phyloP scores from a whole-genome alignment of 2,888 invertebrate genomes.

The Agrochola lychnidis region DNA sequence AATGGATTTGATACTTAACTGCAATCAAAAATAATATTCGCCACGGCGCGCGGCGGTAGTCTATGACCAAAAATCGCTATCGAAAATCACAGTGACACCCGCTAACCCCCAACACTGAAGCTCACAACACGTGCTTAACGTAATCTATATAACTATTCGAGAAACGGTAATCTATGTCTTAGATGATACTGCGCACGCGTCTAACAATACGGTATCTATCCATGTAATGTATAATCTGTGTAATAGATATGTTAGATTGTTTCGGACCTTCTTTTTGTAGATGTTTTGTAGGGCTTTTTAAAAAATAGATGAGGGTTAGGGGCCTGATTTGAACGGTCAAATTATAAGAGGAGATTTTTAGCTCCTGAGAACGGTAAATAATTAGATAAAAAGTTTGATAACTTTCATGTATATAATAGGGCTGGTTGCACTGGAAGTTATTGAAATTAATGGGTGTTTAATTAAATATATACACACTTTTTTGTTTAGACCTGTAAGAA shows the following conservation, averaged over 20 bases:
- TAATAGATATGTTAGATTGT: conserved; percentile 61
- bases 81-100: conserved; percentile 43
- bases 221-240: conserved; percentile 56
- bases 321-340: background rate
- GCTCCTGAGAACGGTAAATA: background rate
- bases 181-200: conserved; percentile 79
- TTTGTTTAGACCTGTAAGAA: too few relatives aligned
- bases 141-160: conserved; percentile 85
- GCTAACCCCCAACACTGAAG: conserved; percentile 59
- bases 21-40: background rate
- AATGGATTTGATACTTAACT: background rate
- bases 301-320: background rate
- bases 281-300: background rate
- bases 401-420: background rate
- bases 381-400: background rate
- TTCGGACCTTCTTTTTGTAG: conserved; percentile 18
- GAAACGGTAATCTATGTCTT: conserved; percentile 75
- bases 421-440: background rate
- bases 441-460: background rate
- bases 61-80: conserved; percentile 10
- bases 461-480: too few relatives aligned
- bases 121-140: conserved; percentile 81
- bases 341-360: too few relatives aligned
- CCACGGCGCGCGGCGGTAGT: too few relatives aligned
- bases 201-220: conserved; percentile 71